Evolutionary conservation across 2,797 vertebrate species (phyloP), one percentile per base, ranked within the genome.

Genomic region (Onychomys leucogaster): DNA sequence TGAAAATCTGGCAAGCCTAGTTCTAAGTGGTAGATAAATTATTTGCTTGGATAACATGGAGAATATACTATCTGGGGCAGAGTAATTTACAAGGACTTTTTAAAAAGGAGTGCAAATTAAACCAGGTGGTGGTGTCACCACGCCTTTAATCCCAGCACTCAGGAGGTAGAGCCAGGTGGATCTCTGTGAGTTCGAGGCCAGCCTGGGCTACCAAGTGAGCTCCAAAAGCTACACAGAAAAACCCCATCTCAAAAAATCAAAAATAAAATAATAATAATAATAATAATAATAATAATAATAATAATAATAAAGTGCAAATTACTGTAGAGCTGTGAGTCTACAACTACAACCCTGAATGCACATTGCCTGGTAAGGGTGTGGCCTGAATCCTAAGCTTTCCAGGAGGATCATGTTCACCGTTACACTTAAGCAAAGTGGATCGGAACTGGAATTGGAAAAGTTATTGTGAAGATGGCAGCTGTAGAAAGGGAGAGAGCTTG

Each of bases 241-340:
- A n/a, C n/a, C n/a, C n/a, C n/a, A n/a, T n/a, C n/a, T n/a, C n/a
- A n/a, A n/a, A n/a, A n/a, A n/a, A n/a, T n/a, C n/a, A n/a, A n/a
- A n/a, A n/a, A n/a, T n/a, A n/a, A n/a, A n/a, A n/a, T n/a, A n/a
- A n/a, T n/a, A n/a, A n/a, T n/a, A n/a, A n/a, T n/a, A n/a, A n/a
- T n/a, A n/a, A n/a, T n/a, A n/a, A n/a, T n/a, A n/a, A n/a, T n/a
- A n/a, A n/a, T n/a, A n/a, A n/a, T n/a, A n/a, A n/a, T n/a, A n/a
- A n/a, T n/a, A n/a, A n/a, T n/a, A n/a, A n/a, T n/a, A n/a, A n/a
- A 91, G 85, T 76, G 5, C 37, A 89, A 96, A 86, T 89, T 92
- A 91, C 67, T 32, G 55, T 83, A 90, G 14, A 41, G 27, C 34
- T 92, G 1, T 81, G 88, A 80, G 14, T 19, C n/a, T 25, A 88